phyloP scores from a whole-genome alignment of 2,888 invertebrate genomes.

The Nephrotoma appendiculata region DNA sequence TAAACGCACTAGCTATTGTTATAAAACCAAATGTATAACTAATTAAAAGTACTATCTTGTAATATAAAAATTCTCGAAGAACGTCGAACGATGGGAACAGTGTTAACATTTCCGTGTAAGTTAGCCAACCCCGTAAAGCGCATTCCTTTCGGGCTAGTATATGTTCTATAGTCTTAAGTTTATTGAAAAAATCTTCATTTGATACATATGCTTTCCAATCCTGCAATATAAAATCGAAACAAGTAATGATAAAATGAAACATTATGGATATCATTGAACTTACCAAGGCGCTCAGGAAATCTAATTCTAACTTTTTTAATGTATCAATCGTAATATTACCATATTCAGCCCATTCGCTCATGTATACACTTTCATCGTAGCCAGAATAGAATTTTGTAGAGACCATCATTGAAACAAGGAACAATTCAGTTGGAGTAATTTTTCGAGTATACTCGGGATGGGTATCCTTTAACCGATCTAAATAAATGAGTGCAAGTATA shows the following conservation, averaged over 20 bases:
- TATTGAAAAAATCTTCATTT: slow-evolving; percentile 57
- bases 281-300: slow-evolving; percentile 83
- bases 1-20: slow-evolving; percentile 33
- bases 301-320: slow-evolving; percentile 70
- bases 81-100: slow-evolving; percentile 27
- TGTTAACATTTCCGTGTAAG: slow-evolving; percentile 61
- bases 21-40: slow-evolving; percentile 31
- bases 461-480: slow-evolving; percentile 70
- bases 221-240: slow-evolving; percentile 24
- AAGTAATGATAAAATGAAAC: neutral
- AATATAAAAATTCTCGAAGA: slow-evolving; percentile 26
- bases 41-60: slow-evolving; percentile 26
- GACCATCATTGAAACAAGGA: slow-evolving; percentile 90
- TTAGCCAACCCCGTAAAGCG: slow-evolving; percentile 59
- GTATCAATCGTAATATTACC: slow-evolving; percentile 56
- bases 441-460: slow-evolving; percentile 72
- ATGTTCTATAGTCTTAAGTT: slow-evolving; percentile 52
- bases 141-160: slow-evolving; percentile 61
- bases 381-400: slow-evolving; percentile 93
- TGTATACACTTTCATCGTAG: slow-evolving; percentile 79
- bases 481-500: slow-evolving; percentile 82
- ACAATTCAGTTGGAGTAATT: slow-evolving; percentile 81
- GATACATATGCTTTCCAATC: slow-evolving; percentile 78
- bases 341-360: slow-evolving; percentile 86
- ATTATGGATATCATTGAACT: slow-evolving; percentile 26